phyloP scores from a whole-genome alignment of 2,888 invertebrate genomes.

The Chironomus riparius region DNA sequence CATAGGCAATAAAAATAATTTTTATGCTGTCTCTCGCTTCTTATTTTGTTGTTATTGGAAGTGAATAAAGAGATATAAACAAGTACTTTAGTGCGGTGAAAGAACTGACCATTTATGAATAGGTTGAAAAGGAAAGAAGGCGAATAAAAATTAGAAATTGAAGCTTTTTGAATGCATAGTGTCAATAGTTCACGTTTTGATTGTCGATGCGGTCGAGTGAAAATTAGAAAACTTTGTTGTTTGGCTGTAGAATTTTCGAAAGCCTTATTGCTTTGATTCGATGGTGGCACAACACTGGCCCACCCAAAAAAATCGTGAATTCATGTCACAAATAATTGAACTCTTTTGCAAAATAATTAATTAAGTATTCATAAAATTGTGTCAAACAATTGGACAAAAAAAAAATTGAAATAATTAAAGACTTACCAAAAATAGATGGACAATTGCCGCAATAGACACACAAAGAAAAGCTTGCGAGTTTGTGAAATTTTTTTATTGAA shows the following conservation, averaged over 20 bases:
- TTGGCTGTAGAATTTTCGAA: not conserved
- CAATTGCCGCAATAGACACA: not conserved
- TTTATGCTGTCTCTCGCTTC: not conserved
- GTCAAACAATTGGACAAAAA: not conserved
- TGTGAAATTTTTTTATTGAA: not conserved
- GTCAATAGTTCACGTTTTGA: conserved; percentile 16
- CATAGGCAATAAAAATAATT: not conserved
- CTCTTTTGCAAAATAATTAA: not conserved
- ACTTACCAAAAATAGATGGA: not conserved
- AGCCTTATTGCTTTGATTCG: not conserved
- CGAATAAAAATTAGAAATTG: not conserved
- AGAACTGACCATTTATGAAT: conserved; percentile 1
- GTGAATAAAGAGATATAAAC: not conserved
- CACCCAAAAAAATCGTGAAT: not conserved
- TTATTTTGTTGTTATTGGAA: not conserved
- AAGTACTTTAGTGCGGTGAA: not conserved
- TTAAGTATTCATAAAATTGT: not conserved
- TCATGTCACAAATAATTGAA: not conserved
- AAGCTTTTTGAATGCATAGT: not conserved
- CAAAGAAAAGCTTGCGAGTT: not conserved
- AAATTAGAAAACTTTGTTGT: not conserved
- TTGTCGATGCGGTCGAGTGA: too few relatives aligned
- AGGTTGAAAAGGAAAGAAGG: too few relatives aligned
- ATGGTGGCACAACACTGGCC: not conserved
- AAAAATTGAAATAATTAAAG: not conserved